phyloP scores from a whole-genome alignment of 2,113 vertebrate species.

The Ophiodon elongatus region DNA sequence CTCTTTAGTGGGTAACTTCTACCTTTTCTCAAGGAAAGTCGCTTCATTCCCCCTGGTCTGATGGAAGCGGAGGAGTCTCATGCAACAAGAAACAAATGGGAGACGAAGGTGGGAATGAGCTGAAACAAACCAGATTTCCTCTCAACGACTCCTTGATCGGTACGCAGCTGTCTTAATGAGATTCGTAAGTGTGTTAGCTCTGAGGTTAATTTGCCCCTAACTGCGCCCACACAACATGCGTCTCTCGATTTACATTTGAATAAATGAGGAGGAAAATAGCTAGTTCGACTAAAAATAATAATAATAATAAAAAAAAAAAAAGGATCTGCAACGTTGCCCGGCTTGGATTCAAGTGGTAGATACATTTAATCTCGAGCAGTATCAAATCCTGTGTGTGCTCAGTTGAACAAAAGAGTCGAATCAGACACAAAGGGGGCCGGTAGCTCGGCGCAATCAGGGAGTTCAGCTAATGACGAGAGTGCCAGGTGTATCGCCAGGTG shows the following conservation, averaged over 20 bases:
- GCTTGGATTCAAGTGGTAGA: slow-evolving; percentile 24
- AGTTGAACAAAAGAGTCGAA: slow-evolving; percentile 59
- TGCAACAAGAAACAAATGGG: slow-evolving; percentile 27
- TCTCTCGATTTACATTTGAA: slow-evolving; percentile 51
- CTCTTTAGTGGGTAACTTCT: slow-evolving; percentile 68
- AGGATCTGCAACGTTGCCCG: not conserved
- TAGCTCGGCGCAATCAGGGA: slow-evolving; percentile 67
- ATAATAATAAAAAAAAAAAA: not conserved
- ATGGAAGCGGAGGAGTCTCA: slow-evolving; percentile 10
- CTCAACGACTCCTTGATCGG: slow-evolving; percentile 16
- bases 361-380: slow-evolving; percentile 2
- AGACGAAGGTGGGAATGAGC: slow-evolving; percentile 17
- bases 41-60: slow-evolving; percentile 52
- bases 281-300: slow-evolving; percentile 2
- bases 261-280: slow-evolving; percentile 11
- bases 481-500: slow-evolving; percentile 81
- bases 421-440: slow-evolving; percentile 44
- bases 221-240: slow-evolving; percentile 41
- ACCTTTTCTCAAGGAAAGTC: slow-evolving; percentile 58
- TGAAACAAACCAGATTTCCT: slow-evolving; percentile 43
- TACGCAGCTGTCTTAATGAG: slow-evolving; percentile 73
- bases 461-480: slow-evolving; percentile 73
- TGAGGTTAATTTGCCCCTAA: slow-evolving; percentile 76
- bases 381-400: slow-evolving; percentile 9
- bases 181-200: slow-evolving; percentile 58